Evolutionary conservation across 2,888 invertebrate species (phyloP), one percentile per base, ranked within the genome.

Genomic region (Bombyx huttoni): DNA sequence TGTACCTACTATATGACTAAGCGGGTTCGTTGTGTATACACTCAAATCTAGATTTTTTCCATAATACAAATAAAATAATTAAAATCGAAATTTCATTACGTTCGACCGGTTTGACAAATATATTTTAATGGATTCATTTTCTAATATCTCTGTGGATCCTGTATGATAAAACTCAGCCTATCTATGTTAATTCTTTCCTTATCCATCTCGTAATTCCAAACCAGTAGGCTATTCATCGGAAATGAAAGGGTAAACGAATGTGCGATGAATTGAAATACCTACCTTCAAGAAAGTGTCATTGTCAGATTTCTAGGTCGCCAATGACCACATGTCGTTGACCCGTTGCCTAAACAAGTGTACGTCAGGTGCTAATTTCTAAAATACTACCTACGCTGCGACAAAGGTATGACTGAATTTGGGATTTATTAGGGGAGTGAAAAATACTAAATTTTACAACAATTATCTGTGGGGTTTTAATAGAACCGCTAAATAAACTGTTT

Each of bases 311-410:
- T 81, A 63, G 83, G 85, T 78, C 85, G 78, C 74, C 12, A 49
- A 69, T 73, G 76, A 73, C 73, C 75, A 79, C 78, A 75, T 78
- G 86, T 80, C 83, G 77, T 75, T 83, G 86, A 86, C 84, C 86
- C 72, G 66, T 61, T 68, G 65, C 72, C 73, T 70, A 59, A 65
- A 62, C 62, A 68, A 68, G 68, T 70, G 63, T 66, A 70, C 73
- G 73, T 71, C 49, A 54, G 34, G 45, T 50, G 56, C 9, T 49
- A 52, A 55, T 57, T 56, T 48, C 56, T 52, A 53, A 10, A 40
- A 40, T 40, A 40, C 8, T 40, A 40, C 7, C 8, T 40, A 40
- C 7, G 8, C 12, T 40, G 40, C 8, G 12, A 40, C 12, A 5
- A 6, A 6, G 40, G 8, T 40, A 40, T 40, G 12, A 7, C 40